Evolutionary conservation across 1,140 invertebrate genomes (phyloP).

Genomic region (Macrotrachela quadricornifera): DNA sequence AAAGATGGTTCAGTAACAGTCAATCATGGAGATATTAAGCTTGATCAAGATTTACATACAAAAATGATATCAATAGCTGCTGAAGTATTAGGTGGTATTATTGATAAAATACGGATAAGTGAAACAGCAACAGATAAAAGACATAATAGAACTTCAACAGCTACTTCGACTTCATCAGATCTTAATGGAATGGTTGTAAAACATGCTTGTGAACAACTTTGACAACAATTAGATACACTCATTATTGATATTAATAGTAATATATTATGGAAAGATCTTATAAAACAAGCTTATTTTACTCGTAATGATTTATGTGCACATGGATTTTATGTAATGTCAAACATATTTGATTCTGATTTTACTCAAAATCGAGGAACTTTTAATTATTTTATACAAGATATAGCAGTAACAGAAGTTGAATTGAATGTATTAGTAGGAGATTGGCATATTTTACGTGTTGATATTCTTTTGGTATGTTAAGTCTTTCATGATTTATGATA

Average conservation of each 20-base stretch:
- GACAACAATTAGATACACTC: constrained; percentile 2
- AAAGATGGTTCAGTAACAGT: constrained; percentile 70
- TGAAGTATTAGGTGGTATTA: constrained; percentile 41
- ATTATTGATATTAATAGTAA: not conserved
- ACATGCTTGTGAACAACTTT: constrained; percentile 5
- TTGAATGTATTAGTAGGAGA: constrained; percentile 35
- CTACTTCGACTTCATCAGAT: constrained; percentile 71
- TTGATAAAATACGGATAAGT: constrained; percentile 55
- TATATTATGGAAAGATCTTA: constrained; percentile 6
- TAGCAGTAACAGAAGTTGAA: constrained; percentile 31
- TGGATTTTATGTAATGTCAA: not conserved
- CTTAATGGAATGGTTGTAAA: constrained; percentile 74
- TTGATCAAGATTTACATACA: constrained; percentile 82
- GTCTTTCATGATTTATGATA: no score
- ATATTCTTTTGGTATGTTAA: constrained; percentile 95
- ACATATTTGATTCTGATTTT: not conserved
- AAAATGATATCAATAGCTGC: constrained; percentile 62
- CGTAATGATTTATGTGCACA: not conserved
- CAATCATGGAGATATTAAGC: constrained; percentile 71
- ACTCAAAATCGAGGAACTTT: not conserved
- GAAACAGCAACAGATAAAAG: constrained; percentile 80
- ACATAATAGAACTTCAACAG: constrained; percentile 73
- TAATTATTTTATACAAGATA: constrained; percentile 13
- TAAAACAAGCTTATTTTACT: not conserved
- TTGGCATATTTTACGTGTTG: constrained; percentile 45